Percentiles rank a stretch among this genome's conserved stretches.
These are phyloP conservation scores for Myiozetetes cayanensis DNA, from an alignment of 2,113 vertebrate species.

Conservation along the genomic window DNA sequence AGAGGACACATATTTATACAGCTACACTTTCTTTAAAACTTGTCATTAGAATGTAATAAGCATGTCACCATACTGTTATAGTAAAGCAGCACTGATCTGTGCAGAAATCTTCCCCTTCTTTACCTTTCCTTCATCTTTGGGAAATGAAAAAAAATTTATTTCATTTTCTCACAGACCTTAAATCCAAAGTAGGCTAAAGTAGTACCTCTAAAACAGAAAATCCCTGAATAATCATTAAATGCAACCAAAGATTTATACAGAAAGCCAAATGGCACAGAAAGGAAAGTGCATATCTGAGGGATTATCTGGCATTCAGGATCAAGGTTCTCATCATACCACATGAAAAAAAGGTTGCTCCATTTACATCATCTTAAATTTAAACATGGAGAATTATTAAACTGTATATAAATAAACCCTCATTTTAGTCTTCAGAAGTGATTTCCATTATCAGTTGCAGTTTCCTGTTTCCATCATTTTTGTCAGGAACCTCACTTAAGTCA, in stretches of 20 bases:
- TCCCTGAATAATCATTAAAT: conserved; percentile 7
- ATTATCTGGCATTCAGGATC: conserved; percentile 28
- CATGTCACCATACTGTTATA: background rate
- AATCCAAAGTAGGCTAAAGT: background rate
- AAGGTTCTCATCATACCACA: background rate
- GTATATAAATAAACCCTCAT: background rate
- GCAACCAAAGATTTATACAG: background rate
- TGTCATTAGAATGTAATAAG: background rate
- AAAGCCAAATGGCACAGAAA: conserved; percentile 2
- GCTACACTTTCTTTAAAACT: background rate
- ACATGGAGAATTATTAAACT: background rate
- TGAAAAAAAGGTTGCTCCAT: background rate
- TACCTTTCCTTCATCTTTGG: background rate
- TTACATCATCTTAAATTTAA: background rate
- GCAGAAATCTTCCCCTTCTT: background rate
- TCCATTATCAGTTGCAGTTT: conserved; percentile 10
- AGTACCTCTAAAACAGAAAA: conserved; percentile 21
- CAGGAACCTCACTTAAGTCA: background rate
- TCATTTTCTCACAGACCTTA: background rate
- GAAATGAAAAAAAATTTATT: background rate
- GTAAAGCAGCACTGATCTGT: background rate
- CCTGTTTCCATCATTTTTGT: background rate
- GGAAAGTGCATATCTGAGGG: background rate
- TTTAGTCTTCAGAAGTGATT: background rate
- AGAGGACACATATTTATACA: background rate